Conservation (phyloP, 2,888 invertebrate genomes). For the Acanthosepion lycidas region DNA sequence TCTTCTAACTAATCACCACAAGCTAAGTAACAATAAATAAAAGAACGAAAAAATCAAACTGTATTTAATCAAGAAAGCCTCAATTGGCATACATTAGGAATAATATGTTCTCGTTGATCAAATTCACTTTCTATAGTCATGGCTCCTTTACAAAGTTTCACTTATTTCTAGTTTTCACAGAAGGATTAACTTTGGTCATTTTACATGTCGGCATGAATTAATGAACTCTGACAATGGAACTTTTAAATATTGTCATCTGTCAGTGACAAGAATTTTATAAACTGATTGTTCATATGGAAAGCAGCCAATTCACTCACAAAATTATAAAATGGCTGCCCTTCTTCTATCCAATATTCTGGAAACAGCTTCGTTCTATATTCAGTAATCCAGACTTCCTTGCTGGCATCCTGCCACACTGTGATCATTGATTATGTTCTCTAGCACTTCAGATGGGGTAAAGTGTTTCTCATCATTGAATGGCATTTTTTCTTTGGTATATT, state of each 20-base stretch:
- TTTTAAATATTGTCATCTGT: neutral
- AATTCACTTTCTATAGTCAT: neutral
- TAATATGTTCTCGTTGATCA: neutral
- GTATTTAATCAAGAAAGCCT: neutral
- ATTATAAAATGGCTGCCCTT: neutral
- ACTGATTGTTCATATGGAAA: neutral
- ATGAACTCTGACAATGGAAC: conserved; percentile 33
- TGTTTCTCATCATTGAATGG: neutral
- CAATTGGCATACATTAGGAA: neutral
- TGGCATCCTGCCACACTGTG: neutral
- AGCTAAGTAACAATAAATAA: neutral
- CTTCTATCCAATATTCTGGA: neutral
- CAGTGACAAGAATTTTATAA: neutral
- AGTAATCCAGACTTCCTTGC: neutral
- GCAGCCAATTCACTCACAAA: neutral
- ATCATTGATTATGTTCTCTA: neutral
- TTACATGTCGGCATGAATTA: neutral
- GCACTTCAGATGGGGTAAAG: neutral
- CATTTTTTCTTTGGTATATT: no score
- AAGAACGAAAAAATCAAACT: neutral
- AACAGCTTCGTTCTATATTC: neutral
- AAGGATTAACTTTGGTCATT: neutral
- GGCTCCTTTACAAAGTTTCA: neutral
- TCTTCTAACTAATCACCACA: neutral
- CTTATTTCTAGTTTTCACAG: neutral